phyloP scores from a whole-genome alignment of 2,113 vertebrate genomes.

The Condylura cristata region DNA sequence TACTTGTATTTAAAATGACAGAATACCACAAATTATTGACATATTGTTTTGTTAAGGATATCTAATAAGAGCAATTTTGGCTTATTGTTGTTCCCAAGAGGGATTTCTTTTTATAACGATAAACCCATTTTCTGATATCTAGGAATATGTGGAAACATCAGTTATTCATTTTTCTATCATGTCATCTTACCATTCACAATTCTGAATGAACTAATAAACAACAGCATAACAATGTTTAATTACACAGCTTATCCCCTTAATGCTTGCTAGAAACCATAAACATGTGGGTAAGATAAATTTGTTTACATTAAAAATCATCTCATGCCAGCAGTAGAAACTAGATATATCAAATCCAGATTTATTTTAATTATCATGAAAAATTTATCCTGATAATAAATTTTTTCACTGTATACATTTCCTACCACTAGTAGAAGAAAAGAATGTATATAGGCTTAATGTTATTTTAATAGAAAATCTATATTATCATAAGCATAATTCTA shows the following conservation, averaged over 20 bases:
- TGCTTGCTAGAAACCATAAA: not conserved
- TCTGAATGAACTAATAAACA: not conserved
- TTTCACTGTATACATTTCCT: not conserved
- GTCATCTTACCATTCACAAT: not conserved
- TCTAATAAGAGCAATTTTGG: not conserved
- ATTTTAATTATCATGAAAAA: conserved; percentile 2
- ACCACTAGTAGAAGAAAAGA: not conserved
- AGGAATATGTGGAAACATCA: not conserved
- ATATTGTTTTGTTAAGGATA: not conserved
- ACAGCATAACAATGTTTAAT: not conserved
- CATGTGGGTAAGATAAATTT: not conserved
- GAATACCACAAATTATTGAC: not conserved
- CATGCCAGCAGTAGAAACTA: not conserved
- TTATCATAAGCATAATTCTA: not conserved
- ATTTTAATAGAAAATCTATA: not conserved
- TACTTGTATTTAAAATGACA: not conserved
- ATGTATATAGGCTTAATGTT: not conserved
- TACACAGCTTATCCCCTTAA: not conserved
- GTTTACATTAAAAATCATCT: not conserved
- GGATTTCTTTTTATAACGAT: not conserved
- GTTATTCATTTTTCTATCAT: not conserved
- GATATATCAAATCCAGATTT: not conserved
- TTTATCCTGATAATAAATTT: not conserved
- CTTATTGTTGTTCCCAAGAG: not conserved
- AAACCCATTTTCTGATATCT: not conserved